Evolutionary conservation across 2,113 vertebrate genomes (phyloP), one percentile per base, ranked within the genome.

Genomic region (Aegotheles bennettii): DNA sequence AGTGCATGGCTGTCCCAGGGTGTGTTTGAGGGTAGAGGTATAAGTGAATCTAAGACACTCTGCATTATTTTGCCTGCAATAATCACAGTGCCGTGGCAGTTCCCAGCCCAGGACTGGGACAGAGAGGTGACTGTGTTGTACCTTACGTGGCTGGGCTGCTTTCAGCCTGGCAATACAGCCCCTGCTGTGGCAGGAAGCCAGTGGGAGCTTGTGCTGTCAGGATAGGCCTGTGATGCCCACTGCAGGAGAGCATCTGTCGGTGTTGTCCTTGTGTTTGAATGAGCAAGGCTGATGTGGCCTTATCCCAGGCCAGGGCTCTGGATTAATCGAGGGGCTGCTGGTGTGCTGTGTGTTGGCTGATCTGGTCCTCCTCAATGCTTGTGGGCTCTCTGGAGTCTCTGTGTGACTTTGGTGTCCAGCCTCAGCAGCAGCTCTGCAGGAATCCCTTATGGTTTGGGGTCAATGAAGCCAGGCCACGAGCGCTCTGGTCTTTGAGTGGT

Each of bases 171-270:
- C 1, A 7, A 5, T 16, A 59, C 24, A 23, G 43, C 83, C 10
- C 45, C 45, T 51, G 54, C 33, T 17, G 24, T 50, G 40, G 12
- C 26, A 24, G 40, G 70, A 76, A 69, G 24, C 56, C 31, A n/a
- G 33, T 23, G 38, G 42, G 78, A 60, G 54, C 57, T 57, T 56
- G 21, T 48, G 40, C 67, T 5, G 14, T 69, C 38, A 54, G 57
- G 56, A 18, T 23, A 2, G 0, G 0, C 35, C 50, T 38, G 47
- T 7, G 10, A 16, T 0, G 48, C 69, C 28, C 0, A 0, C 31
- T 59, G 42, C 23, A 29, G n/a, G 25, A 78, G 31, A 64, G 10
- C 3, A 1, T 45, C 53, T 73, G 50, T 6, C 54, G 40, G 11
- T 11, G 11, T 1, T 80, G 48, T 80, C 35, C 45, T 57, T 63